A percentile compares a stretch with the other conserved stretches of the same genome.
Evolutionary conservation across 1,140 invertebrate genomes (phyloP).

Genomic region (Radopholus similis): DNA sequence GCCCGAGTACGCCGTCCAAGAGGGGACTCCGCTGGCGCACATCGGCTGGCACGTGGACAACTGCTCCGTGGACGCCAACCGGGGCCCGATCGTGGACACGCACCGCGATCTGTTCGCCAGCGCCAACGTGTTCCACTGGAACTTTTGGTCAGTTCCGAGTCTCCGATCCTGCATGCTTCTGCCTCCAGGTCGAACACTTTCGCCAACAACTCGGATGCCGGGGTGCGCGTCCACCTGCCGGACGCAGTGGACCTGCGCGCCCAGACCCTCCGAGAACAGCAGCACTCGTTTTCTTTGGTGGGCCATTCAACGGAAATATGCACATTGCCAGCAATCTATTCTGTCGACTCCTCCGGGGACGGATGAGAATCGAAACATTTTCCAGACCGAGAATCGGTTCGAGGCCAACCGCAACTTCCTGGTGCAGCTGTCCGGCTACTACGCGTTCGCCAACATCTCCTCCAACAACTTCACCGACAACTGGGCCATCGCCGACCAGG

Average conservation of each 20-base stretch:
- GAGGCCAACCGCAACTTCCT: constrained; percentile 78
- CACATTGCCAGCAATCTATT: no score
- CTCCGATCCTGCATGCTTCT: no score
- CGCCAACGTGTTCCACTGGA: constrained; percentile 89
- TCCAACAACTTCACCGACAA: constrained; percentile 82
- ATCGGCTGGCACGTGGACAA: constrained; percentile 75
- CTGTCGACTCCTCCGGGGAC: no score
- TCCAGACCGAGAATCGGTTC: constrained; percentile 80
- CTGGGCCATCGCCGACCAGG: constrained; percentile 45
- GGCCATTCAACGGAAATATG: no score
- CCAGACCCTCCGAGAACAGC: constrained; percentile 87
- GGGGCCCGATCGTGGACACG: constrained; percentile 75
- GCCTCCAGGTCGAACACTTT: constrained; percentile 81
- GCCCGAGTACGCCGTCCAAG: constrained; percentile 61
- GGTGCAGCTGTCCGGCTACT: constrained; percentile 83
- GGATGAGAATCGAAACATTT: no score
- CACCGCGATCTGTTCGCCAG: constrained; percentile 82
- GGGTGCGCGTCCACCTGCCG: constrained; percentile 78
- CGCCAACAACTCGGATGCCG: constrained; percentile 76
- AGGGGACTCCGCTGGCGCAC: constrained; percentile 61
- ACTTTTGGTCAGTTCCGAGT: no score
- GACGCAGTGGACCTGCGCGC: constrained; percentile 92
- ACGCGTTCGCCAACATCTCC: constrained; percentile 73
- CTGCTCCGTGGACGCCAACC: constrained; percentile 72
- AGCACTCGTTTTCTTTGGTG: constrained; percentile 76